Base-by-base conservation (phyloP, 2,113 vertebrate species). In the Prietella phreatophila region DNA sequence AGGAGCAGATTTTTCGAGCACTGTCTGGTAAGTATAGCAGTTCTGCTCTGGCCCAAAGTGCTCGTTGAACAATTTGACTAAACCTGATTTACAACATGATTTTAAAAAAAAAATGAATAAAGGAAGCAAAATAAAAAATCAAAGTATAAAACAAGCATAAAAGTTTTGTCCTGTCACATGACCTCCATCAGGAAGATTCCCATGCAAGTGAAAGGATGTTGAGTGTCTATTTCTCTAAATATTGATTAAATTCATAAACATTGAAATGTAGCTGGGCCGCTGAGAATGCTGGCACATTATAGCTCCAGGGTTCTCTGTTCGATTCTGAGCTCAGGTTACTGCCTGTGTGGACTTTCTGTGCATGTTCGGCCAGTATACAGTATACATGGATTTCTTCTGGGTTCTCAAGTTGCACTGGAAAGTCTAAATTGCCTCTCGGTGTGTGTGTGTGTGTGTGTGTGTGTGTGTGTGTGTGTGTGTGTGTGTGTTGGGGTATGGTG, bases 1-100 rank as follows among this genome's bases (percentile, higher is more conserved):
- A 96, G 89, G 95, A 96, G 92, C 94, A 96, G 93, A 96, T 96
- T 61, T 94, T 95, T 56, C 92, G 94, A 93, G 95, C 94, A 0
- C 93, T 96, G 92, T 94, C 95, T 93, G 95, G 95, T 96, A 95
- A 84, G n/a, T 76, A 25, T 20, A 55, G 27, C n/a, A 58, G 17
- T 76, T 53, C 11, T 53, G 75, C 25, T 79, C 0, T 30, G 14
- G 9, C 25, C 25, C 47, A n/a, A 53, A 76, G 9, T 73, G 27
- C 73, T 19, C n/a, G 0, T 55, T 50, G n/a, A 53, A n/a, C 53
- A 80, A 56, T 27, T 15, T 13, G 27, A 53, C 4, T 17, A 13
- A 30, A 55, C 42, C 19, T 15, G 14, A n/a, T 79, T 53, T 50
- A 50, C 22, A 14, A 27, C 22, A 50, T 76, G 11, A 50, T 14